phyloP scores from a whole-genome alignment of 53 echinoderm and acorn worm species.

The Antedon mediterranea region DNA sequence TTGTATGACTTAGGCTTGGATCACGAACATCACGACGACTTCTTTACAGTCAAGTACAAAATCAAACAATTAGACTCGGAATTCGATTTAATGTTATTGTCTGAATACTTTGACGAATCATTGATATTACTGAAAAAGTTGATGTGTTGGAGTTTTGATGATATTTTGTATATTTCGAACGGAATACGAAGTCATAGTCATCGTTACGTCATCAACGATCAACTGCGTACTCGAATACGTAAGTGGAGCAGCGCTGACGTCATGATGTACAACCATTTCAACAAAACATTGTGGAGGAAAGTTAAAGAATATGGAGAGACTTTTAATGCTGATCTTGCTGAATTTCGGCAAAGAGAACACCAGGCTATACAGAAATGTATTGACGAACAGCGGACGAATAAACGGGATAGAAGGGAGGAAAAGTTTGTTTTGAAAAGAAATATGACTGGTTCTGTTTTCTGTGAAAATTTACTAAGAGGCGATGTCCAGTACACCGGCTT shows the following conservation, averaged over 20 bases:
- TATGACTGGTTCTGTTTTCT: conserved; percentile 5
- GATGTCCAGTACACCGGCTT: conserved; percentile 6
- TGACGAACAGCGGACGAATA: not conserved
- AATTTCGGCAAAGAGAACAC: not conserved
- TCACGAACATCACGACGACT: not conserved
- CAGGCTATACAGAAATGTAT: not conserved
- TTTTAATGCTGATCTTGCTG: not conserved
- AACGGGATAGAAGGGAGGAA: not conserved
- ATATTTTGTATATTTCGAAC: not conserved
- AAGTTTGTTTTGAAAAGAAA: not conserved
- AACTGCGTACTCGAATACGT: not conserved
- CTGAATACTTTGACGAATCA: conserved; percentile 7
- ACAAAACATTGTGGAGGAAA: conserved; percentile 3
- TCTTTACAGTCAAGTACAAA: not conserved
- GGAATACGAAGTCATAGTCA: not conserved
- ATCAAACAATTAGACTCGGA: not conserved
- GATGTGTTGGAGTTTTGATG: not conserved
- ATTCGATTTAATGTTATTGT: not conserved
- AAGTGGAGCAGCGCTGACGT: conserved; percentile 1
- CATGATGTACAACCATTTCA: not conserved
- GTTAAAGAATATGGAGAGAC: not conserved
- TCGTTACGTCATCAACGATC: not conserved
- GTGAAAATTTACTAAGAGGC: conserved; percentile 3
- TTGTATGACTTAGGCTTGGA: not conserved
- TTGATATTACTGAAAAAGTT: not conserved